Base-by-base conservation (phyloP, 2,113 vertebrate genomes). In the Stigmatopora nigra region DNA sequence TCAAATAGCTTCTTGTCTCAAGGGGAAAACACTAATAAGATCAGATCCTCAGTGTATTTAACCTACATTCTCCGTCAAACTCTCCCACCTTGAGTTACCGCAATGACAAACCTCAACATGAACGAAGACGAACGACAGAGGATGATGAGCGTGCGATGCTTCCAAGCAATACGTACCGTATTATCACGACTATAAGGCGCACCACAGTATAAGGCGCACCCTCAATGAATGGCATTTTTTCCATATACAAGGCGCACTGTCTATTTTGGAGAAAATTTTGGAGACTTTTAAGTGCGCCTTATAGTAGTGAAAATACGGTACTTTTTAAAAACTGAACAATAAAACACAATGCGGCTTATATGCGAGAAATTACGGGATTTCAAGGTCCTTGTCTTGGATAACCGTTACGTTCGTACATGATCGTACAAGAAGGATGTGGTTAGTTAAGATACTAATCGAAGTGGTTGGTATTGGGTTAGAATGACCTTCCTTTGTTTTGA, bases 41-140 rank as follows among this genome's bases (percentile, higher is more conserved):
- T 83, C 72, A 67, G 75, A 76, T 84, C 85, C 78, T 88, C 76
- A 68, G 83, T 86, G 85, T 90, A 78, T 89, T 89, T 90, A 90
- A 87, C 89, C 87, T 85, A 90, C 81, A 88, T 90, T 88, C 86
- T 67, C 73, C 77, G 84, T 88, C 86, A 89, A 87, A 83, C 80
- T 66, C 53, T 80, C 67, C 82, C 77, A 78, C 80, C 79, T 76
- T 11, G n/a, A 74, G 62, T 75, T 75, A 68, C 73, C 19, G 67
- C 71, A 44, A 63, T 58, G 83, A 83, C 79, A 82, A 77, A 86
- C 81, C 72, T 59, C 22, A 75, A 74, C 77, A 75, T 64, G 61
- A n/a, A n/a, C n/a, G n/a, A n/a, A n/a, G n/a, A n/a, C n/a, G n/a
- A n/a, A n/a, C n/a, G n/a, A n/a, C n/a, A n/a, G n/a, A n/a, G n/a